Base-by-base conservation (phyloP, 2,113 vertebrate genomes). In the Cisticola juncidis region DNA sequence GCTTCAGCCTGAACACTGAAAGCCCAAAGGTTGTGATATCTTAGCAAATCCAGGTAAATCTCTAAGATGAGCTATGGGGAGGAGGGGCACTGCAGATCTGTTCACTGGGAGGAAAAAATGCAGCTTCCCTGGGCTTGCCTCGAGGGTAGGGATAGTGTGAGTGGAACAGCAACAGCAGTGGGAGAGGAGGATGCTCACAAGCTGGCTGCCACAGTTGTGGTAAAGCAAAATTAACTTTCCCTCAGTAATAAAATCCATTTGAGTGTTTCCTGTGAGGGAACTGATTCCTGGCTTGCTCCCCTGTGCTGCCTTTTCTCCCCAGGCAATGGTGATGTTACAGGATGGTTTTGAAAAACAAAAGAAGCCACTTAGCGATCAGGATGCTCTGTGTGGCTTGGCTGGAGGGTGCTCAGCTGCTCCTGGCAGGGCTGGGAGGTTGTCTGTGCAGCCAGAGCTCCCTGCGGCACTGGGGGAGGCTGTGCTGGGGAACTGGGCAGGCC, bases 21-120 rank as follows among this genome's bases (percentile, higher is more conserved):
- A 90, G 86, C 89, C 68, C 64, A 70, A 61, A 81, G 71, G 60
- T 19, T 90, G 72, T 58, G 71, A 4, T 83, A 62, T 38, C 23
- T 36, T 50, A 50, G 69, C 61, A 92, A 83, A 86, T 84, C 68
- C 80, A 70, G 16, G 42, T 54, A 83, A 72, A 77, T 83, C 91
- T 93, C 48, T 14, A 20, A 86, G 58, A 64, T 0, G 21, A 85
- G 56, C 76, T 45, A 0, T 2, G 44, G 51, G 51, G 69, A 90
- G 79, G 80, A 70, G 45, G 14, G 48, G 22, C 24, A 11, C 31
- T 36, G 50, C 16, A 35, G 57, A n/a, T 79, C 66, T 14, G 17
- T 54, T 61, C 36, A 56, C 8, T 23, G 71, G 65, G 68, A 69
- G n/a, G 44, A 15, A 47, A 66, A 51, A 40, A 35, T 7, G 40